phyloP scores from a whole-genome alignment of 2,113 vertebrate species.

The Cyrtonyx montezumae region DNA sequence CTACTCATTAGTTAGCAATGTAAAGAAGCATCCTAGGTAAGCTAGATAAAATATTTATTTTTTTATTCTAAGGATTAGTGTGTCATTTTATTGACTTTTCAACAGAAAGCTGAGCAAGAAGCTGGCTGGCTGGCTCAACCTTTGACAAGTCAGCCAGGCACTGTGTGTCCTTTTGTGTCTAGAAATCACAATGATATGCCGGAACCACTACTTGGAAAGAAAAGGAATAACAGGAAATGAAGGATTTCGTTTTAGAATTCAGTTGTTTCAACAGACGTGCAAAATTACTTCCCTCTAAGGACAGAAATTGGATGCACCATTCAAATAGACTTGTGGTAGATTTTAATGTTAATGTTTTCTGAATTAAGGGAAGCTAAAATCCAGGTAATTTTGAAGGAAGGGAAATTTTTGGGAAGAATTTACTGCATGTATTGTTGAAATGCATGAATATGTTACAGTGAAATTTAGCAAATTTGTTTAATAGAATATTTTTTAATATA shows the following conservation, averaged over 20 bases:
- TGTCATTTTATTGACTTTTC: not conserved
- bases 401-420: not conserved
- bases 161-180: not conserved
- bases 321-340: not conserved
- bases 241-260: not conserved
- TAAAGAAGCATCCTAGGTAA: not conserved
- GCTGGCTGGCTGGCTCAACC: not conserved
- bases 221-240: not conserved
- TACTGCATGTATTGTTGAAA: not conserved
- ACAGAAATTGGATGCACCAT: not conserved
- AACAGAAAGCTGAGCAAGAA: not conserved
- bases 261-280: not conserved
- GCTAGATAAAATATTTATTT: not conserved
- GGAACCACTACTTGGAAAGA: not conserved
- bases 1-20: not conserved
- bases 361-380: not conserved
- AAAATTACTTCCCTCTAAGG: not conserved
- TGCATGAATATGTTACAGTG: accelerated
- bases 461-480: not conserved
- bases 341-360: not conserved
- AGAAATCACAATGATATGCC: not conserved
- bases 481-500: not conserved
- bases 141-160: not conserved
- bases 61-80: not conserved
- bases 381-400: not conserved